These are phyloP conservation scores for Akabosia matsudoensis DNA, from an alignment of 1,140 invertebrate species.

Conservation along the genomic window DNA sequence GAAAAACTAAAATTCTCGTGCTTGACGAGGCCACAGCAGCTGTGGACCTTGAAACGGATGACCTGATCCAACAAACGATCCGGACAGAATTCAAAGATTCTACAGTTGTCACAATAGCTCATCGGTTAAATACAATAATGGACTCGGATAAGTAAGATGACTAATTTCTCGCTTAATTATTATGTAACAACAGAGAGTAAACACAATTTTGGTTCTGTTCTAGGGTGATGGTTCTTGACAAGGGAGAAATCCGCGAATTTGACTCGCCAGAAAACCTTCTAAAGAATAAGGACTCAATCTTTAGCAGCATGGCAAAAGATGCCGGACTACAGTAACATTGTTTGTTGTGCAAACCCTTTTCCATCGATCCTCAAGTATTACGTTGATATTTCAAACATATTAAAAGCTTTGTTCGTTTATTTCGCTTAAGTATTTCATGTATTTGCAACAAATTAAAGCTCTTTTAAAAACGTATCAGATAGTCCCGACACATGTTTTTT, in stretches of 20 bases:
- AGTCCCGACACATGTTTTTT: no score
- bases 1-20: slow-evolving; percentile 84
- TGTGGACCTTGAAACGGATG: slow-evolving; percentile 87
- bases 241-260: slow-evolving; percentile 49
- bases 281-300: slow-evolving; percentile 48
- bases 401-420: not conserved
- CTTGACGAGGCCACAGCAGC: slow-evolving; percentile 91
- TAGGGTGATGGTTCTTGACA: slow-evolving; percentile 27
- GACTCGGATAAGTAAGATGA: slow-evolving; percentile 72
- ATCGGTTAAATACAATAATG: slow-evolving; percentile 89
- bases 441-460: no score
- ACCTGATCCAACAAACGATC: slow-evolving; percentile 74
- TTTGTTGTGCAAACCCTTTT: no score
- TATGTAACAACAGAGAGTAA: not conserved
- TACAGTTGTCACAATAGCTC: slow-evolving; percentile 90
- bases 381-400: not conserved
- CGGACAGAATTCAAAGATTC: slow-evolving; percentile 79
- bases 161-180: not conserved
- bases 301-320: slow-evolving; percentile 50
- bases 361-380: not conserved
- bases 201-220: slow-evolving; percentile 14
- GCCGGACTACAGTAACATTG: slow-evolving; percentile 19
- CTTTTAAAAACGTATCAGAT: no score
- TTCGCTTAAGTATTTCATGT: not conserved
- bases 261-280: slow-evolving; percentile 50